Evolutionary conservation across 2,888 invertebrate species (phyloP).

Genomic region (Drosophila crucigera): DNA sequence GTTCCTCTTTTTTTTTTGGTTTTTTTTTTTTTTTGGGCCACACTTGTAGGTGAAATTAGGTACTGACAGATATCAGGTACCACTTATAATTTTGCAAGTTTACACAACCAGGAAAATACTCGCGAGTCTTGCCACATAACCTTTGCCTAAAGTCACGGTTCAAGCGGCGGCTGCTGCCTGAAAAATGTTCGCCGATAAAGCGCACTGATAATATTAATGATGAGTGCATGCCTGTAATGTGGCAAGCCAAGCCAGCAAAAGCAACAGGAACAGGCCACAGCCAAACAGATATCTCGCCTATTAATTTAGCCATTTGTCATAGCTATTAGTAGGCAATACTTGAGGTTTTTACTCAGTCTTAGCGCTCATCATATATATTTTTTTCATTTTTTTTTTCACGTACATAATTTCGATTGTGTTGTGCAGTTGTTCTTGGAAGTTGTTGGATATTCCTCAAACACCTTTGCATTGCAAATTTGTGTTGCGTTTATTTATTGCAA

Average conservation of each 20-base stretch:
- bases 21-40: not conserved
- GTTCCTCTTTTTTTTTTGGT: conserved; percentile 2
- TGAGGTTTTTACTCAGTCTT: conserved; percentile 17
- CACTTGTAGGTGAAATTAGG: conserved; percentile 62
- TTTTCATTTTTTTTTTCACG: too few species aligned
- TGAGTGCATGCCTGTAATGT: conserved; percentile 63
- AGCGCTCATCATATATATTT: conserved; percentile 30
- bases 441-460: conserved; percentile 27
- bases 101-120: conserved; percentile 25
- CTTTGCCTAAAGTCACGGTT: conserved; percentile 67
- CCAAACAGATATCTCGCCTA: conserved; percentile 34
- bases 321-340: conserved; percentile 60
- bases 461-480: conserved; percentile 63
- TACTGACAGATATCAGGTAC: conserved; percentile 34
- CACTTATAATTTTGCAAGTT: conserved; percentile 34
- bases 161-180: conserved; percentile 24
- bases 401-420: not conserved
- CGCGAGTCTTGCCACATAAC: conserved; percentile 42
- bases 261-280: not conserved
- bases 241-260: conserved; percentile 3
- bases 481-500: conserved; percentile 47
- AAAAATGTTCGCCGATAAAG: conserved; percentile 71
- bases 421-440: conserved; percentile 21
- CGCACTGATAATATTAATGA: conserved; percentile 77
- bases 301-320: conserved; percentile 78